Base-by-base conservation (phyloP, 2,888 invertebrate genomes). In the Crossocerus cetratus region DNA sequence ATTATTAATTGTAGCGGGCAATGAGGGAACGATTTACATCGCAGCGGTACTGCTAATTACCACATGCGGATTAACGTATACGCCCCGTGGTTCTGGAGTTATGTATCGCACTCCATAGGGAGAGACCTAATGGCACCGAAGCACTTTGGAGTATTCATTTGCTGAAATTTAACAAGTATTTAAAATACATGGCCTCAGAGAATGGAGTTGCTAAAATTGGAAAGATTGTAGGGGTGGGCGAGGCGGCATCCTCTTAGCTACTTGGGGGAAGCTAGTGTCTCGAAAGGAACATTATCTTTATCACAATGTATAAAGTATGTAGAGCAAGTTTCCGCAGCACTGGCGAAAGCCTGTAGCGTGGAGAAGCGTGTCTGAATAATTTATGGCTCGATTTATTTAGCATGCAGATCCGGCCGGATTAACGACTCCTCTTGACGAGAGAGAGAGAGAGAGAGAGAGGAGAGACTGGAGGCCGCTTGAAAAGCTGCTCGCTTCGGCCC, bases 51-150 rank as follows among this genome's bases (percentile, higher is more conserved):
- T 42, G 55, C 42, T 74, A 74, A 77, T 77, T 76, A 71, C 56
- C 32, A 44, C n/a, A n/a, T n/a, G n/a, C 66, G 42, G 57, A 71
- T 74, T 71, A 77, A 69, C 65, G 72, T 65, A 60, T 69, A 63
- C 65, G 67, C 62, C 58, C 32, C 55, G 72, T 32, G 49, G 62
- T 64, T 69, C 61, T 65, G 57, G 23, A 2, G 2, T 5, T 32
- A 32, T 32, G 57, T 58, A 32, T 8, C 53, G 66, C 60, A 43
- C 43, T 43, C 49, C 3, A 49, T 49, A 1, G 16, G 14, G 49
- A 49, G 49, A 49, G 13, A 16, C 49, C 11, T 11, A 49, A n/a
- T 16, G n/a, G 11, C 0, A 32, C 11, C 8, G 3, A 11, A 32
- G 32, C 11, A 32, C 32, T 32, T 1, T 1, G 1, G 32, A 32